Evolutionary conservation across 2,888 invertebrate genomes (phyloP), one percentile per base, ranked within the genome.

Genomic region (Stictocephala bisonia): DNA sequence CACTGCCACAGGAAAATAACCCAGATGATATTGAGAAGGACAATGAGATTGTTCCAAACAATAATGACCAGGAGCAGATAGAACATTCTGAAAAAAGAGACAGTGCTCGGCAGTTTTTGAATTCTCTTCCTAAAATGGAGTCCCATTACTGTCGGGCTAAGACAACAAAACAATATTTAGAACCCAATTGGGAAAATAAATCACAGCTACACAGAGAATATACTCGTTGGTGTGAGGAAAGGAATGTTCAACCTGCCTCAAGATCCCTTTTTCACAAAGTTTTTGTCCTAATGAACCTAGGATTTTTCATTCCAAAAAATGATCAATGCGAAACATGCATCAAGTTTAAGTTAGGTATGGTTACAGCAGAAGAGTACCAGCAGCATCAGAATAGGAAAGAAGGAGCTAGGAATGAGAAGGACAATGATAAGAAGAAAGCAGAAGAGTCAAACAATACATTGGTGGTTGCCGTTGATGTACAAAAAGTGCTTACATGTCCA

Each of bases 301-400:
- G 71, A 51, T 76, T 76, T 72, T 75, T 76, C 20, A 18, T 73
- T 26, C 76, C 74, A 22, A 75, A 76, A 51, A 74, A 73, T 27
- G 74, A 74, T 48, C 51, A 71, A 41, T 58, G 71, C 58, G 71
- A 71, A 26, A 71, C 58, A 4, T 71, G 71, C 27, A 24, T 71
- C 4, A 71, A 69, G 24, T 40, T 53, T 31, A 31, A 31, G n/a
- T 22, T 69, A 22, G 53, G 69, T 15, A 69, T 9, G 26, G 26
- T 71, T 58, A 20, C 71, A 22, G 58, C 11, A 24, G 71, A 71
- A 35, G 71, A 58, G 3, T 71, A 41, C 26, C 3, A 56, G 24
- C 56, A 71, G 13, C 71, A 71, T 41, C 71, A 71, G 40, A 71
- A 58, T 9, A 69, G 69, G 20, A 69, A 69, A 69, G 20, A 27